Evolutionary conservation across 2,888 invertebrate genomes (phyloP), one percentile per base, ranked within the genome.

Genomic region (Doris montereyensis): DNA sequence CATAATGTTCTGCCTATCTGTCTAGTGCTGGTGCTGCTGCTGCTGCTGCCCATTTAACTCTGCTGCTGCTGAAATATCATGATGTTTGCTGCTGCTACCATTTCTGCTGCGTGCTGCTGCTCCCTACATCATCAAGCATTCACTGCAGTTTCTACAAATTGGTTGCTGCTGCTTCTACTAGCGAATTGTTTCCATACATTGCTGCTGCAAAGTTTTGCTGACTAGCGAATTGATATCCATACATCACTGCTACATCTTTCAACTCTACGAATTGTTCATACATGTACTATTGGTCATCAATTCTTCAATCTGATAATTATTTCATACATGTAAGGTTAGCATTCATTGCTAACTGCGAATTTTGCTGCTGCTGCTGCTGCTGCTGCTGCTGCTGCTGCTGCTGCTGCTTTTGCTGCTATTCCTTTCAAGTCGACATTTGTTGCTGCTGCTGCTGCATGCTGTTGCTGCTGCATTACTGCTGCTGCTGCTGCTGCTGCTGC

Each of bases 401-500:
- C 52, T 13, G n/a, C n/a, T n/a, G n/a, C n/a, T n/a, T n/a, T n/a
- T n/a, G n/a, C n/a, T n/a, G n/a, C n/a, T n/a, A n/a, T 52, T 52
- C 10, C 52, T 52, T 8, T 8, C 52, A 13, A 13, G 10, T 8
- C 10, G 10, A 8, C 8, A 52, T 52, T 52, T 8, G 10, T 52
- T 8, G 10, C 13, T 8, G 10, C 13, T 8, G 10, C 13, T 8
- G n/a, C n/a, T n/a, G n/a, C n/a, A n/a, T n/a, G n/a, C n/a, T n/a
- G n/a, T n/a, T n/a, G n/a, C n/a, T n/a, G 10, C 13, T 8, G 10
- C 13, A 13, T 13, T 52, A 13, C 52, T 52, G 52, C 73, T 86
- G 86, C 60, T 74, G 74, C 32, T 34, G 8, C 34, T 70, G 77
- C 24, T 77, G 68, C 52, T 52, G 52, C 52, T 52, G 52, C 52